Base-by-base conservation (phyloP, 2,797 vertebrate species). In the Lateolabrax maculatus region DNA sequence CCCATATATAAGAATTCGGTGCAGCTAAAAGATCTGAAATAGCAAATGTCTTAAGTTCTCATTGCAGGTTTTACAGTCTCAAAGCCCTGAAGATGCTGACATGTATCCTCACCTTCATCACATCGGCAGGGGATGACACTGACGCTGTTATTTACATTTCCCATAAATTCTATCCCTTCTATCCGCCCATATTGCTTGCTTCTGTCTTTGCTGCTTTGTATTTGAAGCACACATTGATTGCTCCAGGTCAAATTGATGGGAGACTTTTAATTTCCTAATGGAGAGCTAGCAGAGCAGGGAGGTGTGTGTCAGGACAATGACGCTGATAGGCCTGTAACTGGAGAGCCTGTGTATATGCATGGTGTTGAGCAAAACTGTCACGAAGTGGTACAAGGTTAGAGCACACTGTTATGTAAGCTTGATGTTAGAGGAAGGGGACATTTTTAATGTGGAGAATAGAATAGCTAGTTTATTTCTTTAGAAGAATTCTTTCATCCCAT, bases 221-320 rank as follows among this genome's bases (percentile, higher is more conserved):
- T 86, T 86, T 77, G 2, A 48, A 71, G 71, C 79, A 80, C 85
- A 84, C 67, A 93, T 92, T 74, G 77, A 87, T 87, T 80, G 72
- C 49, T 51, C 41, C 3, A 1, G 83, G 87, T 93, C 86, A 89
- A 67, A 79, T 79, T 90, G 83, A 92, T 77, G 81, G 86, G 80
- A 84, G 87, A 74, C 79, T 89, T 94, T 92, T 93, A 90, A 92
- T 95, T 92, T 92, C 76, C 86, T 94, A 95, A 95, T 94, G 94
- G 92, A 80, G 44, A 71, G 63, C 37, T 63, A 68, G 89, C 83
- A 55, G 46, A 70, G 56, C 9, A 57, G 76, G 41, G 61, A 65
- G 57, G 71, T 8, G 85, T 63, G 84, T 52, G 63, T 49, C 5
- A 16, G 61, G 49, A 77, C 62, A 62, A 46, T 18, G 19, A 9